A percentile compares a stretch with the other conserved stretches of the same genome.
These are phyloP conservation scores for Todus mexicanus DNA, from an alignment of 2,797 vertebrate genomes.

Conservation along the genomic window DNA sequence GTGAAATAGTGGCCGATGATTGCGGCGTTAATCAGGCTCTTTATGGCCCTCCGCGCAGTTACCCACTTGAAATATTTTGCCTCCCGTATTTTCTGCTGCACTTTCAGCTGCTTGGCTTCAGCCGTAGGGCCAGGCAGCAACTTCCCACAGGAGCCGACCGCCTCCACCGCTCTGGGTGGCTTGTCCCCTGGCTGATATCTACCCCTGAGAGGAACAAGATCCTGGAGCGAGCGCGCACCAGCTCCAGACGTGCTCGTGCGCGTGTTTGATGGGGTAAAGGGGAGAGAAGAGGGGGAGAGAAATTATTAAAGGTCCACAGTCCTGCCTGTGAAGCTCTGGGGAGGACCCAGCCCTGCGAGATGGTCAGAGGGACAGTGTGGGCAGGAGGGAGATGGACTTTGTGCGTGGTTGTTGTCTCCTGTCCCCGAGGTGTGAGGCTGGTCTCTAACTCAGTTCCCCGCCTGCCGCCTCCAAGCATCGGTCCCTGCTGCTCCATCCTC, in stretches of 20 bases:
- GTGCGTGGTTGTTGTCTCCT: not conserved
- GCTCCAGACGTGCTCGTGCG: fast-evolving
- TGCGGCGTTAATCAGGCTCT: not conserved
- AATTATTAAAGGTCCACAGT: not conserved
- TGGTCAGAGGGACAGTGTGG: not conserved
- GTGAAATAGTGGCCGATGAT: not conserved
- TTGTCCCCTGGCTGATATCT: not conserved
- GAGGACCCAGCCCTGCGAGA: not conserved
- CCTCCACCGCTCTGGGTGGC: not conserved
- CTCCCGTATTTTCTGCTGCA: not conserved
- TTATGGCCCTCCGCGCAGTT: not conserved
- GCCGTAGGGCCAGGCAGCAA: not conserved
- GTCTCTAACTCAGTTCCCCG: not conserved
- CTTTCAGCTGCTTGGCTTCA: not conserved
- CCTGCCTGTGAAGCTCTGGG: not conserved
- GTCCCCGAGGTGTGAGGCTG: not conserved
- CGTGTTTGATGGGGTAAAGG: not conserved
- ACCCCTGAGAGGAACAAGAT: not conserved
- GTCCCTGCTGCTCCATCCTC: not conserved
- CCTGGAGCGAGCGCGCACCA: not conserved
- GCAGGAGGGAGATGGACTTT: not conserved
- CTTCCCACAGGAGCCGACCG: fast-evolving
- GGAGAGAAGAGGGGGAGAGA: not conserved
- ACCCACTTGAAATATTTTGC: not conserved
- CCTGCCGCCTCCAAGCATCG: fast-evolving